Conservation (phyloP, 2,888 invertebrate genomes). For the Timema cristinae region DNA sequence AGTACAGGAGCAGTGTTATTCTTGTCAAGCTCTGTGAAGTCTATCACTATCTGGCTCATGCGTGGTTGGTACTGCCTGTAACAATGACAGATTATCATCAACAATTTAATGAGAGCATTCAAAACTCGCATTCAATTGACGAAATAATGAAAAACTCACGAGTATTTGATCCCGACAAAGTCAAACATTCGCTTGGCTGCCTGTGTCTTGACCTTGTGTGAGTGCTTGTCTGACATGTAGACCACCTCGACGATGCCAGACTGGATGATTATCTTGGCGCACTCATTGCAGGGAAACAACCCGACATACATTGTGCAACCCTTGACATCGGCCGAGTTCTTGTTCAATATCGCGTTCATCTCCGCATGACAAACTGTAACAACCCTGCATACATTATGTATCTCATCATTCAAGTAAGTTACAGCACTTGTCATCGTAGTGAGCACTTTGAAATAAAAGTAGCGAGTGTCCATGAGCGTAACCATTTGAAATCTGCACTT, state of each 20-base stretch:
- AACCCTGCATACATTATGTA: background rate
- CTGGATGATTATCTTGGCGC: constrained; percentile 95
- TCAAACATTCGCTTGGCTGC: constrained; percentile 82
- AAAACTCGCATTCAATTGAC: no score
- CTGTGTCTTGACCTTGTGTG: constrained; percentile 58
- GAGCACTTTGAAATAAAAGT: no score
- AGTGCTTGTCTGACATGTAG: constrained; percentile 80
- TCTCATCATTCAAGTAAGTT: no score
- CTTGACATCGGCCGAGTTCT: constrained; percentile 71
- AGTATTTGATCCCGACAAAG: constrained; percentile 66
- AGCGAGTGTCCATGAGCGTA: no score
- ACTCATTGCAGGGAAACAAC: constrained; percentile 96
- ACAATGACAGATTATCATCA: constrained; percentile 35
- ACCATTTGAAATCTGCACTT: background rate
- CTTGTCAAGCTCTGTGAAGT: constrained; percentile 62
- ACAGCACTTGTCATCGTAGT: no score
- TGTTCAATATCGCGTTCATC: constrained; percentile 94
- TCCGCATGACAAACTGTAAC: constrained; percentile 92
- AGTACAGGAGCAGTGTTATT: constrained; percentile 38
- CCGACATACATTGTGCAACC: constrained; percentile 83
- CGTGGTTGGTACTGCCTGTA: constrained; percentile 62
- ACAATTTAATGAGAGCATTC: background rate
- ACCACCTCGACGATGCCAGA: constrained; percentile 76
- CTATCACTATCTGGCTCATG: constrained; percentile 59
- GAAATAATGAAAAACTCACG: constrained; percentile 43